Evolutionary conservation across 2,797 vertebrate species (phyloP).

Genomic region (Stomatorhinus walkeri): DNA sequence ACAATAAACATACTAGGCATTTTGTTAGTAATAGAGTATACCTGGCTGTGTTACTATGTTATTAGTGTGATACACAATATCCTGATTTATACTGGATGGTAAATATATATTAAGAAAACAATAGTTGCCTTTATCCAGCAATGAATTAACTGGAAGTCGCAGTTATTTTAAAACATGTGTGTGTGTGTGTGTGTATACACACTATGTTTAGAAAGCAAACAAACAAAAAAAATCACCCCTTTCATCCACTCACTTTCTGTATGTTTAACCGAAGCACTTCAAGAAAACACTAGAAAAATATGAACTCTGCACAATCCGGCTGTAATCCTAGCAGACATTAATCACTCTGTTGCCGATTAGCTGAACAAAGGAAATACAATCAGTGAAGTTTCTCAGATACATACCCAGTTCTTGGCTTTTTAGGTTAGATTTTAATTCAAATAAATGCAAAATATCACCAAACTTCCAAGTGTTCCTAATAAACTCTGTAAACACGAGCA

Average conservation of each 20-base stretch:
- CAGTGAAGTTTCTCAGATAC: not conserved
- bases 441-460: not conserved
- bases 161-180: not conserved
- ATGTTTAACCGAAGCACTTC: not conserved
- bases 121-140: not conserved
- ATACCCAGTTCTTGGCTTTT: not conserved
- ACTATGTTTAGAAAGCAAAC: not conserved
- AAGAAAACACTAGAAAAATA: not conserved
- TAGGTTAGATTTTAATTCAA: not conserved
- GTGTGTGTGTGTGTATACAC: not conserved
- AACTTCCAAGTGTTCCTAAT: not conserved
- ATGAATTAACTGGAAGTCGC: not conserved
- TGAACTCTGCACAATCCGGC: not conserved
- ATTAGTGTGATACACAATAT: not conserved
- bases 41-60: not conserved
- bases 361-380: not conserved
- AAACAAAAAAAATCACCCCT: not conserved
- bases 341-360: not conserved
- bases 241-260: not conserved
- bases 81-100: not conserved
- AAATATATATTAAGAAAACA: not conserved
- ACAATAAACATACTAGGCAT: not conserved
- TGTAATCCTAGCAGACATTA: not conserved
- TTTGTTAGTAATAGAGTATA: not conserved
- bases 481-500: constrained; percentile 17